A percentile compares a stretch with the other conserved stretches of the same genome.
Evolutionary conservation across 1,140 invertebrate genomes (phyloP).

Genomic region (Oryzaephilus surinamensis): DNA sequence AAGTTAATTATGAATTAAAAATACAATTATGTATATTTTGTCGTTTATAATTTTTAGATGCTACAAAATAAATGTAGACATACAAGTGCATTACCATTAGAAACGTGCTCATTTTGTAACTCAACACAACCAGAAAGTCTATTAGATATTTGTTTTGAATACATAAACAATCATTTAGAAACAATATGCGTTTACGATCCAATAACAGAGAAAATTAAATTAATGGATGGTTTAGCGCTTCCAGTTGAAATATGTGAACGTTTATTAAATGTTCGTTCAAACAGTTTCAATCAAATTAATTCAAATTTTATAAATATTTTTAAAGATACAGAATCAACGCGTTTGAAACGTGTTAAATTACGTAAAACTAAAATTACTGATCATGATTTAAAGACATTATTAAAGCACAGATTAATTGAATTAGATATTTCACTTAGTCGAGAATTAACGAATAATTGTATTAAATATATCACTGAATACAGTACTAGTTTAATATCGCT

Average conservation of each 20-base stretch:
- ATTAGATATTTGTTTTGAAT: constrained; percentile 51
- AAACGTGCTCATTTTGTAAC: constrained; percentile 32
- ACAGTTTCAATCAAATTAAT: constrained; percentile 46
- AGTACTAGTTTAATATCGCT: constrained; percentile 37
- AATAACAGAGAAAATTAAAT: constrained; percentile 32
- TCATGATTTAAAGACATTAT: constrained; percentile 52
- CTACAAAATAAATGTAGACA: constrained; percentile 31
- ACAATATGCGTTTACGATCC: constrained; percentile 42
- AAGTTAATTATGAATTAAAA: no score
- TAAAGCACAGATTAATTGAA: constrained; percentile 58
- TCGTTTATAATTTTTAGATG: constrained; percentile 26
- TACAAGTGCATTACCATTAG: constrained; percentile 26
- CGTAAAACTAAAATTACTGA: constrained; percentile 60
- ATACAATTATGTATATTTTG: background rate
- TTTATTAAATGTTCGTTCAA: constrained; percentile 48
- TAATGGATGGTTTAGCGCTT: constrained; percentile 45
- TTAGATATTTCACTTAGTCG: constrained; percentile 64
- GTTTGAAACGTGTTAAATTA: constrained; percentile 58
- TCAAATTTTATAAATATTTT: constrained; percentile 64
- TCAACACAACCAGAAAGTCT: constrained; percentile 36
- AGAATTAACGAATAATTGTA: constrained; percentile 43
- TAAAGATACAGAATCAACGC: constrained; percentile 50
- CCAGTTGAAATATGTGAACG: constrained; percentile 63
- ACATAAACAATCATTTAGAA: constrained; percentile 50
- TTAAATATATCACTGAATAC: constrained; percentile 35